Base-by-base conservation (phyloP, 2,888 invertebrate genomes). In the Phortica okadai region DNA sequence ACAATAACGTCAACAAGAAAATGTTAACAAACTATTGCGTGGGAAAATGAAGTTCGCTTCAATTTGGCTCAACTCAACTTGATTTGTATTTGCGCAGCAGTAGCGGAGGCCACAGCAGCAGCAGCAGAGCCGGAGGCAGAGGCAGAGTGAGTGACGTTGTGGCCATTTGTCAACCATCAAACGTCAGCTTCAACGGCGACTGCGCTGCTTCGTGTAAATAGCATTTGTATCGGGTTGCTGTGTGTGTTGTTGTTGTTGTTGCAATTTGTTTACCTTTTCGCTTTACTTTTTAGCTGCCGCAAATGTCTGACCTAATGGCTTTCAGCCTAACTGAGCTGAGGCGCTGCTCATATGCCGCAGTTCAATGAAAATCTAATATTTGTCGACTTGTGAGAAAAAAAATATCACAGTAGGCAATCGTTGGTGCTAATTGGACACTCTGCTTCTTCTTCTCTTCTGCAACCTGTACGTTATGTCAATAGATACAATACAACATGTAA, bases 311-410 rank as follows among this genome's bases (percentile, higher is more conserved):
- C 70, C 54, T 56, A 54, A 33, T 72, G 25, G 56, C 70, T 33
- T 42, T 66, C 42, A 66, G 41, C 33, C 25, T 33, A 25, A 5
- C 14, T 41, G 1, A 42, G 21, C 42, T 66, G 6, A 1, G 62
- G 66, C 66, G 14, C 42, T 14, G 7, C 11, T 2, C 66, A 41
- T 41, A 66, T 14, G 66, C 66, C 33, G 70, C 54, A 54, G 70
- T 70, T 72, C 70, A 72, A 72, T 72, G 70, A 72, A 72, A 72
- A 72, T 56, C 56, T 54, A 54, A 56, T 72, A 72, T 72, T 72
- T 72, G 70, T 56, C 54, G 33, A 14, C 56, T 72, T 72, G 54
- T 72, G 70, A 56, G 70, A 72, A 72, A 72, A 72, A 41, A 16
- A 69, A 11, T 44, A 67, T n/a, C 16, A 54, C 54, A 21, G 25